A percentile compares a stretch with the other conserved stretches of the same genome.
phyloP scores from a whole-genome alignment of 2,113 vertebrate genomes.

The Labrus mixtus region DNA sequence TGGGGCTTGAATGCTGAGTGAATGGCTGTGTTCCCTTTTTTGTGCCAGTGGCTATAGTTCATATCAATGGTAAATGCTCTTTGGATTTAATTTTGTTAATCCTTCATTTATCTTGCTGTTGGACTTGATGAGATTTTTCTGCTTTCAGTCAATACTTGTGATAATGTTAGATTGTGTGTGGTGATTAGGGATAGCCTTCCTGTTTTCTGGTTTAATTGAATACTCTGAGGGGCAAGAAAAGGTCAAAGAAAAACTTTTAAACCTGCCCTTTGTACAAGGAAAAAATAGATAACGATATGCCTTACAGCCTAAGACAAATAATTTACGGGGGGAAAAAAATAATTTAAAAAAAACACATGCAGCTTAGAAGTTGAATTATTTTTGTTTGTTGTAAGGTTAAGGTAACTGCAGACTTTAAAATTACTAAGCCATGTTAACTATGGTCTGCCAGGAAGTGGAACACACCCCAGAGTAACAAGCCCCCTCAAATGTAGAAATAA shows the following conservation, averaged over 20 bases:
- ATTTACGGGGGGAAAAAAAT: no score
- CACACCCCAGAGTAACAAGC: conserved; percentile 47
- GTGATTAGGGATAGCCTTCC: not conserved
- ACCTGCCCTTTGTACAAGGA: no score
- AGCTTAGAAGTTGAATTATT: no score
- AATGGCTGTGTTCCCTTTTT: no score
- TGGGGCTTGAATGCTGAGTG: no score
- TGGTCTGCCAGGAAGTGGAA: conserved; percentile 41
- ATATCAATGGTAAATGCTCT: not conserved
- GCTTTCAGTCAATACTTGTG: not conserved
- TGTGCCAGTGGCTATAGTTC: no score
- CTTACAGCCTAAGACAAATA: no score
- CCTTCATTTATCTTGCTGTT: not conserved
- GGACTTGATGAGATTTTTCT: conserved; percentile 4
- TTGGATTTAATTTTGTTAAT: not conserved
- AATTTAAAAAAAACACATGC: not conserved
- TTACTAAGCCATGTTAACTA: not conserved
- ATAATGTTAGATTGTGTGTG: conserved; percentile 20
- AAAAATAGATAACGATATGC: no score
- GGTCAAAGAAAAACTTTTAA: no score
- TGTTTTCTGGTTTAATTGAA: conserved; percentile 30
- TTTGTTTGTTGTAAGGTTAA: no score
- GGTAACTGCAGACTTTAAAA: not conserved
- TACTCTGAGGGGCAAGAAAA: not conserved
- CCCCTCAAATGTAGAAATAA: conserved; percentile 45